phyloP scores from a whole-genome alignment of 2,113 vertebrate genomes.

The Phoxinus phoxinus region DNA sequence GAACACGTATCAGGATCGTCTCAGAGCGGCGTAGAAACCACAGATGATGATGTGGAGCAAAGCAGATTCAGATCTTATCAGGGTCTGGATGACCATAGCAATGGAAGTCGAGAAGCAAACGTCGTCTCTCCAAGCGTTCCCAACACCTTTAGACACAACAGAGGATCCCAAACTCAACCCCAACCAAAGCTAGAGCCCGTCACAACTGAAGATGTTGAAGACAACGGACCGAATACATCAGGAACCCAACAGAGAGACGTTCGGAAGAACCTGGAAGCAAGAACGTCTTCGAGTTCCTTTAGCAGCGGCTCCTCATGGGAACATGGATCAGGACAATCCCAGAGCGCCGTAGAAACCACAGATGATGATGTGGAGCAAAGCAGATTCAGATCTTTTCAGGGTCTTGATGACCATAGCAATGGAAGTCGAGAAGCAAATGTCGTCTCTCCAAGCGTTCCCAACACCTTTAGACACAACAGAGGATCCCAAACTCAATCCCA shows the following conservation, averaged over 20 bases:
- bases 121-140: neutral
- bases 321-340: slow-evolving; percentile 55
- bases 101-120: neutral
- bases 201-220: slow-evolving; percentile 37
- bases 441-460: neutral
- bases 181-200: neutral
- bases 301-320: slow-evolving; percentile 74
- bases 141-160: neutral
- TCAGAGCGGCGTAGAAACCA: neutral
- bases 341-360: neutral
- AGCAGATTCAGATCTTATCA: neutral
- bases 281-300: slow-evolving; percentile 27
- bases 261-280: slow-evolving; percentile 1
- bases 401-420: neutral
- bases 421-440: neutral
- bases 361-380: slow-evolving; percentile 30
- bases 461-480: neutral
- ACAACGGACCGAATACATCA: neutral
- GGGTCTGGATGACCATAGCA: neutral
- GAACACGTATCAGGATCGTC: slow-evolving; percentile 61
- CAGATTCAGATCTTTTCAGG: neutral
- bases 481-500: neutral
- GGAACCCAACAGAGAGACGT: neutral
- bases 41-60: neutral
- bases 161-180: neutral